Base-by-base conservation (phyloP, 2,113 vertebrate genomes). In the Garra rufa region DNA sequence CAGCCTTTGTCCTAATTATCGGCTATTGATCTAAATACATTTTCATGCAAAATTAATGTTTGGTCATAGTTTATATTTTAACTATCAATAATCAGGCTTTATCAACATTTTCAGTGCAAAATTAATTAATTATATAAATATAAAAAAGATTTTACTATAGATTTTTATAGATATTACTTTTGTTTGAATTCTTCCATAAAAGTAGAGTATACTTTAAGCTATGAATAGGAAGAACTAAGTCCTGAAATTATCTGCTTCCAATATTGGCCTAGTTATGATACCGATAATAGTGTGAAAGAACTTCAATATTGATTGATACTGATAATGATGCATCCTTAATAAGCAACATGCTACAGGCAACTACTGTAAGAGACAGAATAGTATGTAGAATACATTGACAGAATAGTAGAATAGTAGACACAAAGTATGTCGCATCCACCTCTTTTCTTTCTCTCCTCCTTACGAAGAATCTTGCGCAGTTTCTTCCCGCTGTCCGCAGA, bases 401-500 rank as follows among this genome's bases (percentile, higher is more conserved):
- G n/a, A n/a, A n/a, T n/a, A n/a, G n/a, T n/a, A n/a, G n/a, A n/a
- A n/a, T n/a, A n/a, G n/a, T 70, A 10, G 26, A 34, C 3, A n/a
- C n/a, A 44, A 17, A 21, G 21, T 43, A 13, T 44, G 55, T 78
- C 55, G 59, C 5, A 34, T 61, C 19, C 17, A 38, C 6, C 17
- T 55, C 13, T 57, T 38, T 52, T 76, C n/a, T 46, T 11, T 46
- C 57, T 21, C 14, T 59, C 9, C 14, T 28, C 61, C 55, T 24
- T 61, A 43, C 10, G 34, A 28, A 65, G 57, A 26, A 75, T 83
- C 75, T 85, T 50, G 78, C 50, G 50, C 59, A 85, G 69, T 83
- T 81, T 76, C 61, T 70, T 81, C 50, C 30, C 44, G 69, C 80
- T 79, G 65, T 83, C 65, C 43, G 76, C 80, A 48, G 67, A 34